Evolutionary conservation across 2,113 vertebrate genomes (phyloP).

Genomic region (Amblyornis subalaris): DNA sequence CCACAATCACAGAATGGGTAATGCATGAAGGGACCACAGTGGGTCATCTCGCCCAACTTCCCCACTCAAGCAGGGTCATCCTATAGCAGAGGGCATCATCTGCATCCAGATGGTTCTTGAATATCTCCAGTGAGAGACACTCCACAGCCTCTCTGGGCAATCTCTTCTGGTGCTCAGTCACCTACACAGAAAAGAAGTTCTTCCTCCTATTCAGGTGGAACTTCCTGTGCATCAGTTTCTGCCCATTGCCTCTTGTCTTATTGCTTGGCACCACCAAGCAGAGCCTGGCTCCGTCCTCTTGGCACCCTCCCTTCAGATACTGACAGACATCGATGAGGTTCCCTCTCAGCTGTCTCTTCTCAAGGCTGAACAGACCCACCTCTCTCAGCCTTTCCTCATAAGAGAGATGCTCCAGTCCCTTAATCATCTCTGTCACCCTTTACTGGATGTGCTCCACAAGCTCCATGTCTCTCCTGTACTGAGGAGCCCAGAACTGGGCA

Average conservation of each 20-base stretch:
- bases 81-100: not conserved
- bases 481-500: not conserved
- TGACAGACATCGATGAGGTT: not conserved
- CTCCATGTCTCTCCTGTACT: not conserved
- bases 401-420: not conserved
- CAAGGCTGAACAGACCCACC: not conserved
- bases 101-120: not conserved
- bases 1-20: not conserved
- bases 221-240: not conserved
- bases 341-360: accelerated
- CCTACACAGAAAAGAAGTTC: not conserved
- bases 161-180: not conserved
- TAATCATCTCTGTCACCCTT: not conserved
- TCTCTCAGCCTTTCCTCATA: not conserved
- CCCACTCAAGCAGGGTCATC: not conserved
- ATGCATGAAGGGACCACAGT: not conserved
- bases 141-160: not conserved
- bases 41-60: not conserved
- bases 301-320: not conserved
- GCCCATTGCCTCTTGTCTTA: not conserved
- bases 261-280: accelerated
- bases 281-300: not conserved
- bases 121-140: not conserved
- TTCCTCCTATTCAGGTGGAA: not conserved
- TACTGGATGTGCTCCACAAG: not conserved